These are phyloP conservation scores for Nomia melanderi DNA, from an alignment of 1,140 invertebrate genomes.

Conservation along the genomic window DNA sequence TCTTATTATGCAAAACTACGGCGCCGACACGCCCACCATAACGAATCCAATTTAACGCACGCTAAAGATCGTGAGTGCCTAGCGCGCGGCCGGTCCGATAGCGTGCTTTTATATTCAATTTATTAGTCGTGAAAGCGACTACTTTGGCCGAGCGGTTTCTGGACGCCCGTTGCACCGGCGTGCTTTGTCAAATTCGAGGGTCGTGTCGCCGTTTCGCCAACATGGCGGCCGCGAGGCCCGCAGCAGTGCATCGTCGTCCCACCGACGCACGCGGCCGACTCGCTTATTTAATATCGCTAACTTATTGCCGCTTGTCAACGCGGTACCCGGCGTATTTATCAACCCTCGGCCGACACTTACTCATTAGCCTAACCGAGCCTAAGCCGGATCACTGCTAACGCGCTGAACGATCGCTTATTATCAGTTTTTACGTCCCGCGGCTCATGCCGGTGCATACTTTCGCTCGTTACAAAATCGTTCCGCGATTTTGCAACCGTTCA, in stretches of 20 bases:
- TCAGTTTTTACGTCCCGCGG: slow-evolving; percentile 12
- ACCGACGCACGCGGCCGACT: no score
- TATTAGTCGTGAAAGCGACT: slow-evolving; percentile 42
- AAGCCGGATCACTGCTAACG: not conserved
- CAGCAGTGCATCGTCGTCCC: not conserved
- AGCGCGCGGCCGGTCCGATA: slow-evolving; percentile 17
- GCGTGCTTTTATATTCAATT: slow-evolving; percentile 43
- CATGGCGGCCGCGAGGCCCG: not conserved
- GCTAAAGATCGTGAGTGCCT: slow-evolving; percentile 41
- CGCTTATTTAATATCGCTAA: slow-evolving; percentile 17
- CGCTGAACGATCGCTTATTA: slow-evolving; percentile 25
- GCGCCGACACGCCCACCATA: slow-evolving; percentile 48
- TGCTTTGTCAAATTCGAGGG: slow-evolving; percentile 25
- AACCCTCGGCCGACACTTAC: slow-evolving; percentile 9
- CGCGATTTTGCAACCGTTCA: slow-evolving; percentile 31
- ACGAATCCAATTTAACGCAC: slow-evolving; percentile 62
- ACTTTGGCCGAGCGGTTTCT: slow-evolving; percentile 6
- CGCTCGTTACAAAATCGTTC: slow-evolving; percentile 49
- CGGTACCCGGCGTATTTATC: slow-evolving; percentile 11
- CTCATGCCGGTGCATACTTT: slow-evolving; percentile 34
- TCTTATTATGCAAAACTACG: slow-evolving; percentile 53
- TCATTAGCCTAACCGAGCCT: slow-evolving; percentile 10
- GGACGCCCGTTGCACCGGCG: not conserved
- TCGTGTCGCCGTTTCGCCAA: not conserved
- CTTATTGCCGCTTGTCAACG: slow-evolving; percentile 25